A percentile compares a stretch with the other conserved stretches of the same genome.
Evolutionary conservation across 2,113 vertebrate genomes (phyloP).

Genomic region (Phrynosoma blainvillii): DNA sequence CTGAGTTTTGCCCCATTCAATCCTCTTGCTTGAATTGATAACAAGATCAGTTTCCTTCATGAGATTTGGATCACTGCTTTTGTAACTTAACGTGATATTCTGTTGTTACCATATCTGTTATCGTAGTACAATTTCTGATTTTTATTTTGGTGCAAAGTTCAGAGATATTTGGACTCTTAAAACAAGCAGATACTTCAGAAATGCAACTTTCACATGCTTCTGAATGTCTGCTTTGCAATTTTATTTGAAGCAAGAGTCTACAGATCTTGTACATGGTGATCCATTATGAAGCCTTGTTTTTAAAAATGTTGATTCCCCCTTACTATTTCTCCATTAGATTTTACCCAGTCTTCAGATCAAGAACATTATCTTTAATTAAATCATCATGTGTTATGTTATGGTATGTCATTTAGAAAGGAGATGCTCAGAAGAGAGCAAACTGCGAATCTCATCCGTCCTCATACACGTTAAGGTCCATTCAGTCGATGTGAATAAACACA

Average conservation of each 20-base stretch:
- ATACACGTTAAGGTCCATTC: not conserved
- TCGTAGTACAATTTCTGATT: not conserved
- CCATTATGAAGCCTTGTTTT: not conserved
- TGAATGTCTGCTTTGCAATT: not conserved
- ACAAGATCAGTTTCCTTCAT: not conserved
- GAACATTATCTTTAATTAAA: not conserved
- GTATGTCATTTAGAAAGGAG: not conserved
- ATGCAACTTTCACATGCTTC: not conserved
- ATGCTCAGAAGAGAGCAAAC: not conserved
- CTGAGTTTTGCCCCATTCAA: not conserved
- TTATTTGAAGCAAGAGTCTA: not conserved
- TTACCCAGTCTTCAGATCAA: not conserved
- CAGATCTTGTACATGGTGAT: not conserved
- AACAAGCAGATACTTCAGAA: not conserved
- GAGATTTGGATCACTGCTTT: not conserved
- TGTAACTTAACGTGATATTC: not conserved
- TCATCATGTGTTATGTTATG: not conserved
- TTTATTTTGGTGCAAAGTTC: not conserved
- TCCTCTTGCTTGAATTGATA: not conserved
- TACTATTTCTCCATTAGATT: not conserved
- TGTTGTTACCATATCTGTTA: not conserved
- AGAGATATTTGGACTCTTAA: not conserved
- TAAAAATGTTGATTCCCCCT: not conserved
- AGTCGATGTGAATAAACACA: not conserved
- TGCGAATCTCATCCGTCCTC: not conserved